phyloP scores from a whole-genome alignment of 2,888 invertebrate genomes.

The Lepidochitona cinerea region DNA sequence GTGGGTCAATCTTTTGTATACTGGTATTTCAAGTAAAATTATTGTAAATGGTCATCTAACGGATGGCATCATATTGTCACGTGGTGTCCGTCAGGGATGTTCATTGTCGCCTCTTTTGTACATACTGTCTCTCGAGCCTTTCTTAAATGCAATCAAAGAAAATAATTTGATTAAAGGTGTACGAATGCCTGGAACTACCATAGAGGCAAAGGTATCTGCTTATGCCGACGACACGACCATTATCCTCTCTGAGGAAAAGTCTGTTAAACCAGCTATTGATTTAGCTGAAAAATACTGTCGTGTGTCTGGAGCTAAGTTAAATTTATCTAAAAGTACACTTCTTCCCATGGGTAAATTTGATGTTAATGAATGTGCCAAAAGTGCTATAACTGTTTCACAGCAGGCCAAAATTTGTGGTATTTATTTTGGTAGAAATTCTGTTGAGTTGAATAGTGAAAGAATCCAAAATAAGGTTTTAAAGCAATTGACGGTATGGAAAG shows the following conservation, averaged over 20 bases:
- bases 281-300: slow-evolving; percentile 4
- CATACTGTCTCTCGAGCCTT: background rate
- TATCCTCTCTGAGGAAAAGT: slow-evolving; percentile 7
- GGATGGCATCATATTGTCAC: background rate
- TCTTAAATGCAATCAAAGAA: background rate
- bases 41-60: slow-evolving; percentile 1
- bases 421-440: background rate
- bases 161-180: slow-evolving; percentile 15
- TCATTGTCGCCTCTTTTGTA: background rate
- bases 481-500: background rate
- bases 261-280: background rate
- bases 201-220: slow-evolving; percentile 5
- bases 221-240: slow-evolving; percentile 20
- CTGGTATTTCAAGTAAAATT: background rate
- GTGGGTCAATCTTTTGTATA: slow-evolving; percentile 28
- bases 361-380: background rate
- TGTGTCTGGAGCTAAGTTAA: slow-evolving; percentile 28
- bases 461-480: background rate
- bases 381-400: background rate
- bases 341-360: background rate
- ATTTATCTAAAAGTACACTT: slow-evolving; percentile 28
- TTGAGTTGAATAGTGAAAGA: background rate
- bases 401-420: background rate
- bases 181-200: slow-evolving; percentile 14
- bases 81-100: slow-evolving; percentile 10